phyloP scores from a whole-genome alignment of 2,113 vertebrate species.

The Gadus chalcogrammus region DNA sequence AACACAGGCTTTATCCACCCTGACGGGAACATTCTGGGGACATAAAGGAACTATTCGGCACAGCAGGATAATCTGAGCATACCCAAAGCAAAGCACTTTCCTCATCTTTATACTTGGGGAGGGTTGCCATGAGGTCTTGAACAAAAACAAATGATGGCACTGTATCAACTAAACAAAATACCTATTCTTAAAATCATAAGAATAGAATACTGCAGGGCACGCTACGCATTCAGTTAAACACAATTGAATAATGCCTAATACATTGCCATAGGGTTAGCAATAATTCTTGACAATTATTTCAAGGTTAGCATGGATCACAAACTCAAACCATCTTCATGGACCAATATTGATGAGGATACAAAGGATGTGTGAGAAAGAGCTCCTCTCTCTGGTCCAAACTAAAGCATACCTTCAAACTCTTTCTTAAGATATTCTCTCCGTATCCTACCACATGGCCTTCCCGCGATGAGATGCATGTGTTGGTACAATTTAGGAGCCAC shows the following conservation, averaged over 20 bases:
- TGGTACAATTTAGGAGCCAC: background rate
- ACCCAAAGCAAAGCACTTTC: background rate
- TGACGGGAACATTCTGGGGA: too few species aligned
- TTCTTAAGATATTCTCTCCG: background rate
- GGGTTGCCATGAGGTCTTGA: background rate
- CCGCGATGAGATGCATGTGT: background rate
- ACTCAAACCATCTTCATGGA: slow-evolving; percentile 12
- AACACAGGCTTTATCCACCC: too few species aligned
- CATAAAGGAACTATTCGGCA: background rate
- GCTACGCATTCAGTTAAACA: slow-evolving; percentile 15
- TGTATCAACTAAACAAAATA: background rate
- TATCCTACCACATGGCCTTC: background rate
- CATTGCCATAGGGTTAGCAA: background rate
- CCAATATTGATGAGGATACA: slow-evolving; percentile 3
- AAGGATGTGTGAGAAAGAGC: slow-evolving; percentile 20
- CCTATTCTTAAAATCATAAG: background rate
- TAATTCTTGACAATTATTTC: slow-evolving; percentile 1
- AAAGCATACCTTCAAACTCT: slow-evolving; percentile 6
- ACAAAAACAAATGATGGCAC: background rate
- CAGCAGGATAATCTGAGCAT: slow-evolving; percentile 4
- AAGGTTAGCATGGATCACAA: background rate
- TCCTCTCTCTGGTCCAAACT: slow-evolving; percentile 20
- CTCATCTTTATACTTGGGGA: background rate
- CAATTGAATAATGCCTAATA: slow-evolving; percentile 4
- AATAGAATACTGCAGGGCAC: slow-evolving; percentile 1